A percentile compares a stretch with the other conserved stretches of the same genome.
These are phyloP conservation scores for Euphydryas editha DNA, from an alignment of 2,888 invertebrate species.

Conservation along the genomic window DNA sequence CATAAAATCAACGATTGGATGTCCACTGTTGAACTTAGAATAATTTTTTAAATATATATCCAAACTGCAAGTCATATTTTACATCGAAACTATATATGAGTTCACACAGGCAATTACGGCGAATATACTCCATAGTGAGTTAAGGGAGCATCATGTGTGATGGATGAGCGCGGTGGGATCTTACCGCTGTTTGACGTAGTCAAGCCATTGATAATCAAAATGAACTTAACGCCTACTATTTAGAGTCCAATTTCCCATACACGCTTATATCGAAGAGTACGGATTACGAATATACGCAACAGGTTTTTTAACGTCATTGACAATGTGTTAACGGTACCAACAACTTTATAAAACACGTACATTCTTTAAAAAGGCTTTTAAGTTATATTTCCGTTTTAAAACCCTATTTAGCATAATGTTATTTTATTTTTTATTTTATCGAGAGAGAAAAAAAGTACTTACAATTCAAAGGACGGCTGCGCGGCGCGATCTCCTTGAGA, in stretches of 20 bases:
- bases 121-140: constrained; percentile 37
- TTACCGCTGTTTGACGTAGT: constrained; percentile 13
- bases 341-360: neutral
- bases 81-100: constrained; percentile 15
- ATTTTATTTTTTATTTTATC: neutral
- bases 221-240: neutral
- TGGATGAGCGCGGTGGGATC: constrained; percentile 33
- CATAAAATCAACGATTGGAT: too few species aligned
- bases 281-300: constrained; percentile 10
- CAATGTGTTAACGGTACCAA: constrained; percentile 1
- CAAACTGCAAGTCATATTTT: constrained; percentile 24
- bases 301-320: constrained; percentile 14
- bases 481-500: constrained; percentile 58
- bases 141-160: constrained; percentile 39
- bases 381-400: neutral
- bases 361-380: neutral
- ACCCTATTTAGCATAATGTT: neutral
- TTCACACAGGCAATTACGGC: constrained; percentile 28
- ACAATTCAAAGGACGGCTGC: constrained; percentile 66
- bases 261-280: neutral
- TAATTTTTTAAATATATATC: constrained; percentile 12
- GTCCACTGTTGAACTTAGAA: too few species aligned
- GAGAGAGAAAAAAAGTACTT: constrained; percentile 44
- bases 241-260: neutral
- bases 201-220: neutral